Evolutionary conservation across 2,113 vertebrate genomes (phyloP).

Genomic region (Merops nubicus): DNA sequence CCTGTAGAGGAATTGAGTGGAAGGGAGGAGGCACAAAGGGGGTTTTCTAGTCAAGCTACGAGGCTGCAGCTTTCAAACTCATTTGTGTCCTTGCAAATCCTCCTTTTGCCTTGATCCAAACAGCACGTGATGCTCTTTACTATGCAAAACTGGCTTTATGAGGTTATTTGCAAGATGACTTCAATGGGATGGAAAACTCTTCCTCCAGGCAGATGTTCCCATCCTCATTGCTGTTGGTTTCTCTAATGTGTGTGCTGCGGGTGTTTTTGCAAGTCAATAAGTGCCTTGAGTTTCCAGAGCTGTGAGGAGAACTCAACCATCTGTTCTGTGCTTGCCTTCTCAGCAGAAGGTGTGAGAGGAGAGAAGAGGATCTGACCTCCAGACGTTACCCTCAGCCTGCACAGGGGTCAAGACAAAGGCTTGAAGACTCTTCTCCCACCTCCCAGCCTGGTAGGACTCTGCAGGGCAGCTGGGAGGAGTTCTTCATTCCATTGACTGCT

Average conservation of each 20-base stretch:
- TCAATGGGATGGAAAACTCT: neutral
- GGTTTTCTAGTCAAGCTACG: neutral
- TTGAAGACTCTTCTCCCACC: neutral
- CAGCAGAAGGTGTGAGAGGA: neutral
- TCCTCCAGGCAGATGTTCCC: neutral
- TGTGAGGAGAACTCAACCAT: neutral
- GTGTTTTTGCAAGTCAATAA: neutral
- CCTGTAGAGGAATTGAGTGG: accelerated
- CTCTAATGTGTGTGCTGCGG: accelerated
- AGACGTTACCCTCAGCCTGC: neutral
- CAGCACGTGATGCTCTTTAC: accelerated
- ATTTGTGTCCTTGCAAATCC: neutral
- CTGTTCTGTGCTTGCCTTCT: neutral
- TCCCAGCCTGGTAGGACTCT: neutral
- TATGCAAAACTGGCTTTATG: accelerated
- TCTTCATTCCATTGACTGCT: accelerated
- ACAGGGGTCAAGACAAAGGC: neutral
- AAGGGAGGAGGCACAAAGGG: neutral
- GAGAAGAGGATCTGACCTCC: neutral
- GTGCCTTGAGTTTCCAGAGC: neutral
- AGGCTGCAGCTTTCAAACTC: neutral
- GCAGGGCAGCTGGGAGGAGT: neutral
- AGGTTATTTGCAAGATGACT: neutral
- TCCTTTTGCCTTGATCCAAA: neutral
- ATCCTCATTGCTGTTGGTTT: accelerated